phyloP scores from a whole-genome alignment of 2,888 invertebrate species.

The Neoscelio sp. region DNA sequence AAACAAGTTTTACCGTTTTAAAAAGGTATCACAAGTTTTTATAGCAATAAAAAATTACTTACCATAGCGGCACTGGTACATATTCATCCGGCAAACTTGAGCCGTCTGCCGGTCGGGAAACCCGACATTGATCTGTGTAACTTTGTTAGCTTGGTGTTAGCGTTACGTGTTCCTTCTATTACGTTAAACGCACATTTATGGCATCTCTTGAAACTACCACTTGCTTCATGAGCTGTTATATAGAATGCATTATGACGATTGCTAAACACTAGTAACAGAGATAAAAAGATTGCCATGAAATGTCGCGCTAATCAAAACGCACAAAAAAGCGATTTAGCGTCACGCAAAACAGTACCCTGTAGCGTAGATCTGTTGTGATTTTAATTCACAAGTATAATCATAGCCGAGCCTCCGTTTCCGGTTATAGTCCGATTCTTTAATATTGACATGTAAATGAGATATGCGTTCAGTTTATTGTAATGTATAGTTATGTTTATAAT shows the following conservation, averaged over 20 bases:
- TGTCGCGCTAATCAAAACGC: neutral
- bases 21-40: neutral
- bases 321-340: neutral
- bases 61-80: constrained; percentile 77
- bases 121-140: constrained; percentile 76
- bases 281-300: constrained; percentile 36
- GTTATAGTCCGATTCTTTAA: constrained; percentile 2
- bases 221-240: constrained; percentile 42
- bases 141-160: constrained; percentile 75
- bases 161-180: constrained; percentile 74
- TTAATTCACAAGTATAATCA: constrained; percentile 1
- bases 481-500: constrained; percentile 32
- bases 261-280: constrained; percentile 30
- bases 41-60: constrained; percentile 66
- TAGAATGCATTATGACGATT: constrained; percentile 26
- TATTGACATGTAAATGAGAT: constrained; percentile 10
- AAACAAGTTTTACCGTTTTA: neutral
- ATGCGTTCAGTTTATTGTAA: constrained; percentile 6
- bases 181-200: constrained; percentile 78
- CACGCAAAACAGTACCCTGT: neutral
- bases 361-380: neutral
- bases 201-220: constrained; percentile 71
- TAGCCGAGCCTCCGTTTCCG: constrained; percentile 17
- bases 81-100: constrained; percentile 74
- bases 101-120: constrained; percentile 77